Evolutionary conservation across 2,888 invertebrate genomes (phyloP).

Genomic region (Lithophane semibrunnea): DNA sequence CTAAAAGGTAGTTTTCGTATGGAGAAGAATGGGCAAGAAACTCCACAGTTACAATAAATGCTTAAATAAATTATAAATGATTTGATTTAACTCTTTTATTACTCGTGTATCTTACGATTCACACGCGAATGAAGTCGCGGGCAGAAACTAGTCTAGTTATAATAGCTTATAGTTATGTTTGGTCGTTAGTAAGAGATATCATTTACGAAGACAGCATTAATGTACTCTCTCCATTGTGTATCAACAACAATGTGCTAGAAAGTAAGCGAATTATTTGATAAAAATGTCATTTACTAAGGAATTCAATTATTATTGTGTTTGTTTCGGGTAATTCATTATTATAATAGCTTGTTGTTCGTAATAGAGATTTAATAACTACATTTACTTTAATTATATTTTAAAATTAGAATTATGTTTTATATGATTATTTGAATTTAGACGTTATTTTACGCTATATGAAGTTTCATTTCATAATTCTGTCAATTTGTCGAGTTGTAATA

Average conservation of each 20-base stretch:
- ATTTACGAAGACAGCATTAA: slow-evolving; percentile 27
- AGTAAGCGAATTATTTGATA: slow-evolving; percentile 23
- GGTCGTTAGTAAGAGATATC: slow-evolving; percentile 30
- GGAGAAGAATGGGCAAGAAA: too few relatives aligned
- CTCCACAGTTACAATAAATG: too few relatives aligned
- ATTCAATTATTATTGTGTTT: slow-evolving; percentile 19
- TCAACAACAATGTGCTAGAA: slow-evolving; percentile 40
- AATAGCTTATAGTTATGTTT: background rate
- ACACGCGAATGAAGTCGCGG: background rate
- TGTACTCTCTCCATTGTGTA: slow-evolving; percentile 57
- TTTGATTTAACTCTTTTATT: too few relatives aligned
- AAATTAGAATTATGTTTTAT: background rate
- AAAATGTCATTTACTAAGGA: slow-evolving; percentile 11
- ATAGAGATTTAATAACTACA: slow-evolving; percentile 19
- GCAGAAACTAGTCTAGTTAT: background rate
- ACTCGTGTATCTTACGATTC: background rate
- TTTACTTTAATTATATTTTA: slow-evolving; percentile 25
- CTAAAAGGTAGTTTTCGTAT: too few relatives aligned
- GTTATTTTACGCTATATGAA: background rate
- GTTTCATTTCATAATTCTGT: background rate
- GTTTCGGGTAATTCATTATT: slow-evolving; percentile 25
- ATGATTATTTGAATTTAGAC: slow-evolving; percentile 8
- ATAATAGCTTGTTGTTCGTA: slow-evolving; percentile 1
- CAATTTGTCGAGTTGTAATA: background rate
- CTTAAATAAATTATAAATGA: too few relatives aligned